These are phyloP conservation scores for Leptopilina myrica DNA, from an alignment of 2,888 invertebrate species.

Conservation along the genomic window DNA sequence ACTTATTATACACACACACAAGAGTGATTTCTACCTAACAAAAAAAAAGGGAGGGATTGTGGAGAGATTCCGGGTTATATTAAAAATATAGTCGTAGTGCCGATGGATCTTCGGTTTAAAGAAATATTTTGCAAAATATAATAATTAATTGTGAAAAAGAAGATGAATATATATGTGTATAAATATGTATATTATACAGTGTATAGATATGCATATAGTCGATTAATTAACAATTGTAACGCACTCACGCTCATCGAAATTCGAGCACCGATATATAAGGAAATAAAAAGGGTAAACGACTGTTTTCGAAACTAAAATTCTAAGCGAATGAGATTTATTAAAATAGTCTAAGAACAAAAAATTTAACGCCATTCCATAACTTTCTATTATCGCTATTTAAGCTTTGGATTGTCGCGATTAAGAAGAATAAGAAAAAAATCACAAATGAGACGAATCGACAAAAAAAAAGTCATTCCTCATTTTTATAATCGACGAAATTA, in stretches of 20 bases:
- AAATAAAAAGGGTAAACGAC: conserved; percentile 53
- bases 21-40: conserved; percentile 63
- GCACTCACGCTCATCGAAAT: conserved; percentile 57
- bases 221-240: conserved; percentile 51
- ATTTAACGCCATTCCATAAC: conserved; percentile 66
- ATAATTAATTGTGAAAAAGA: conserved; percentile 62
- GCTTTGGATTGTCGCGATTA: conserved; percentile 44
- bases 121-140: conserved; percentile 69
- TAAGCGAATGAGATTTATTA: conserved; percentile 47
- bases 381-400: conserved; percentile 44
- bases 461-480: not conserved
- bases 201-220: conserved; percentile 52
- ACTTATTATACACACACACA: conserved; percentile 62
- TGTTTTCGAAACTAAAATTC: conserved; percentile 41
- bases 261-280: conserved; percentile 55
- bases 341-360: conserved; percentile 58
- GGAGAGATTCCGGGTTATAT: conserved; percentile 68
- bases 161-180: conserved; percentile 56
- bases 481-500: not conserved
- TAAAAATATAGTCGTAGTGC: conserved; percentile 67
- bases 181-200: conserved; percentile 58
- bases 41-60: conserved; percentile 52
- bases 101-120: conserved; percentile 62
- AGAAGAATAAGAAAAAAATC: conserved; percentile 6
- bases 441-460: conserved; percentile 21